A percentile compares a stretch with the other conserved stretches of the same genome.
These are phyloP conservation scores for Campaea margaritaria DNA, from an alignment of 2,888 invertebrate genomes.

Conservation along the genomic window DNA sequence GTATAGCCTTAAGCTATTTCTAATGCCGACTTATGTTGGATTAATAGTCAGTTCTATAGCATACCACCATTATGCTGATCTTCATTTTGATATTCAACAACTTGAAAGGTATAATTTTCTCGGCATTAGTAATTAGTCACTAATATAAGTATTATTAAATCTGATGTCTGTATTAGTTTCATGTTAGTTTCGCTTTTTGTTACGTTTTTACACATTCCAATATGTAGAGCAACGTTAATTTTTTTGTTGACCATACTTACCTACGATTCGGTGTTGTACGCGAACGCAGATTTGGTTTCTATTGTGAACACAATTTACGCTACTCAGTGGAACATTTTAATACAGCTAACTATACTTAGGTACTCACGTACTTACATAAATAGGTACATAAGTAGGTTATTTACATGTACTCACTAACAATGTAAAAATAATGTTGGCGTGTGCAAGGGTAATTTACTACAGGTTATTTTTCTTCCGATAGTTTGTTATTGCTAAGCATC, in stretches of 20 bases:
- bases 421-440: neutral
- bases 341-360: too few relatives aligned
- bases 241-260: too few relatives aligned
- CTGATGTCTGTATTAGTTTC: too few relatives aligned
- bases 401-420: too few relatives aligned
- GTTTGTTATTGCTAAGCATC: slow-evolving; percentile 22
- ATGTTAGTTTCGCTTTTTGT: neutral
- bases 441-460: neutral
- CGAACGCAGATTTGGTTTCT: too few relatives aligned
- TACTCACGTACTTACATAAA: too few relatives aligned
- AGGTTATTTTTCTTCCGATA: neutral
- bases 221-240: too few relatives aligned
- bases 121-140: slow-evolving; percentile 7
- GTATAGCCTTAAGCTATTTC: too few relatives aligned
- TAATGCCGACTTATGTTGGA: neutral
- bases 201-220: neutral
- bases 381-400: too few relatives aligned
- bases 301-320: too few relatives aligned
- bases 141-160: neutral
- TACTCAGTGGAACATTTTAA: too few relatives aligned
- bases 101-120: slow-evolving; percentile 3
- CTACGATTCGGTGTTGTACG: too few relatives aligned
- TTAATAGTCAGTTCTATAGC: neutral
- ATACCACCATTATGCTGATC: slow-evolving; percentile 1
- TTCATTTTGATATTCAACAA: slow-evolving; percentile 3